Evolutionary conservation across 1,140 invertebrate genomes (phyloP), one percentile per base, ranked within the genome.

Genomic region (Lepidurus apus): DNA sequence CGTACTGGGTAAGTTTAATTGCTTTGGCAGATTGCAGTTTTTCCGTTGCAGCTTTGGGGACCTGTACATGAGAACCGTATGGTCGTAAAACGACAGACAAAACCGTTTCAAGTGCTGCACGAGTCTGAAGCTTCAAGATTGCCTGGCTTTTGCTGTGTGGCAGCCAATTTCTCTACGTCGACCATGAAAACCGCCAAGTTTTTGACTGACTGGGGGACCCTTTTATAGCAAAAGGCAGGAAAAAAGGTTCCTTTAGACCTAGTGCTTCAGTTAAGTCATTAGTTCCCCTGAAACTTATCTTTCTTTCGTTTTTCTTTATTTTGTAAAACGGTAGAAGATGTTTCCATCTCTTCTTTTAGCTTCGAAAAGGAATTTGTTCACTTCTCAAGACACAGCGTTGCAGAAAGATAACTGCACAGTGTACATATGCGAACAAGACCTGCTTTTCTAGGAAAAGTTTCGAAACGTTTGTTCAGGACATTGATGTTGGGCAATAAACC

Each of bases 21-120:
- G 53, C 53, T 65, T 65, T 65, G 21, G 53, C 17, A 65, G 53
- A 21, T 17, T n/a, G 53, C 17, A 65, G 53, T 65, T 65, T 34
- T 65, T 65, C 53, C 17, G 53, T 65, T 65, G 17, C 53, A 65
- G 53, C 53, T 13, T 65, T 65, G 17, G 53, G 53, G 53, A 65
- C 53, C 53, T 65, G 53, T 21, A 65, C 17, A 65, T 65, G 53
- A 65, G 53, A 65, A 65, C 53, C 53, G 21, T 65, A 65, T 65
- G 53, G 53, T 65, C 53, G 13, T 65, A 65, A 65, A 65, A 65
- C 53, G 53, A 65, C 53, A 65, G 53, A 65, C 53, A 65, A 65
- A 65, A 65, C 53, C 53, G 53, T 65, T 34, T 65, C 53, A 65
- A 65, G 53, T 65, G 53, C 53, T 65, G 53, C 53, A 65, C 53